Conservation (phyloP, 2,888 invertebrate genomes). For the Xestia xanthographa region DNA sequence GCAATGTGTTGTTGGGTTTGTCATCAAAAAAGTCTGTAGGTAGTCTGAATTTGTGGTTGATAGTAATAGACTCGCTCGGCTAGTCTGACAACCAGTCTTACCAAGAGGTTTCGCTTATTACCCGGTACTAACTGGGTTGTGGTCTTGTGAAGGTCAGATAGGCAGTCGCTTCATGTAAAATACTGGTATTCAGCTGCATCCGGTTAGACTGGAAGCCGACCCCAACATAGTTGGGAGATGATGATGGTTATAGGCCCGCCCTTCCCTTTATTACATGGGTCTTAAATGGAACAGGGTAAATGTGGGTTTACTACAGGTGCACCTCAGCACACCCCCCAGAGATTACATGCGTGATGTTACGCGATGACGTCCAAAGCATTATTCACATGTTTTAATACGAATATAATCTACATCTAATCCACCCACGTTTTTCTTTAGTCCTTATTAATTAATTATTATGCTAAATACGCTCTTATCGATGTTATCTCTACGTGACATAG, state of each 20-base stretch:
- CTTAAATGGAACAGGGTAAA: not conserved
- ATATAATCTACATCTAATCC: conserved; percentile 39
- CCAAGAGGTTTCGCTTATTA: too few species aligned
- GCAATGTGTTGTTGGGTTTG: not conserved
- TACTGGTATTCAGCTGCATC: too few species aligned
- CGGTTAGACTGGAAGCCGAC: too few species aligned
- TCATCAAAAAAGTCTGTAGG: not conserved
- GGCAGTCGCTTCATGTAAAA: too few species aligned
- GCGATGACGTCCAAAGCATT: not conserved
- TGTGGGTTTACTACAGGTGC: not conserved
- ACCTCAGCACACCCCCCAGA: not conserved
- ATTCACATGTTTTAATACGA: conserved; percentile 29
- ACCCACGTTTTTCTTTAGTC: conserved; percentile 46
- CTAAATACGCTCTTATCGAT: conserved; percentile 70
- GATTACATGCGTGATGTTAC: not conserved
- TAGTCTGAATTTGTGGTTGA: not conserved
- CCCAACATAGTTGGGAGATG: too few species aligned
- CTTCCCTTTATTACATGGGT: not conserved
- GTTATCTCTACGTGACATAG: conserved; percentile 81
- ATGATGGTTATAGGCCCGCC: too few species aligned
- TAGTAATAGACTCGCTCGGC: not conserved
- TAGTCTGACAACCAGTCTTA: too few species aligned
- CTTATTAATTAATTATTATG: conserved; percentile 54
- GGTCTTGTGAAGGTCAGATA: too few species aligned
- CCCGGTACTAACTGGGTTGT: too few species aligned